Conservation (phyloP, 2,113 vertebrate species). For the Urocolius indicus region DNA sequence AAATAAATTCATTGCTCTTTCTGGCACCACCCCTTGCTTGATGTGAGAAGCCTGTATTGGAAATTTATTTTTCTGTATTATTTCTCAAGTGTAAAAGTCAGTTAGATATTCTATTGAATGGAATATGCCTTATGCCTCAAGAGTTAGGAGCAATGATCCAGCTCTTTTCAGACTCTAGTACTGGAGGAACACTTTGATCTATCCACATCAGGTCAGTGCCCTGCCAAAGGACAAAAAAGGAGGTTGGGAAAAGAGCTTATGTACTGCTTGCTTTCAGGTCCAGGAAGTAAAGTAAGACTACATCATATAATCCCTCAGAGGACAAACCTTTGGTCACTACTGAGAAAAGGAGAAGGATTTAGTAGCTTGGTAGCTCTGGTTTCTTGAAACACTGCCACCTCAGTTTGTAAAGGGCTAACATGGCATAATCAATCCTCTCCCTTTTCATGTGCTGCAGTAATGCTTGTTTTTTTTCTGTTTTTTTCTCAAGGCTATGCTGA, state of each 20-base stretch:
- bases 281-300: not conserved
- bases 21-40: not conserved
- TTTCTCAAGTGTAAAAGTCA: not conserved
- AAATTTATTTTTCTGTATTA: not conserved
- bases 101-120: not conserved
- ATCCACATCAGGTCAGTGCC: not conserved
- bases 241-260: not conserved
- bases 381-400: not conserved
- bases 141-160: not conserved
- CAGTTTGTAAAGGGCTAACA: not conserved
- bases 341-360: not conserved
- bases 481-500: not conserved
- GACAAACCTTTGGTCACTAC: not conserved
- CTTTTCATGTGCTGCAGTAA: not conserved
- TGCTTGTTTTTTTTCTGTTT: not conserved
- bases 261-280: not conserved
- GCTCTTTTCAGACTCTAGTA: not conserved
- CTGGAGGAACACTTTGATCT: not conserved
- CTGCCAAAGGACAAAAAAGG: not conserved
- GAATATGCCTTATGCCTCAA: not conserved
- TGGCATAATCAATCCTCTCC: not conserved
- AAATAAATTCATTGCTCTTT: not conserved
- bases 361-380: not conserved
- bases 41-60: not conserved
- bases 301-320: not conserved